phyloP scores from a whole-genome alignment of 2,797 vertebrate species.

The Poliocrania exsul region DNA sequence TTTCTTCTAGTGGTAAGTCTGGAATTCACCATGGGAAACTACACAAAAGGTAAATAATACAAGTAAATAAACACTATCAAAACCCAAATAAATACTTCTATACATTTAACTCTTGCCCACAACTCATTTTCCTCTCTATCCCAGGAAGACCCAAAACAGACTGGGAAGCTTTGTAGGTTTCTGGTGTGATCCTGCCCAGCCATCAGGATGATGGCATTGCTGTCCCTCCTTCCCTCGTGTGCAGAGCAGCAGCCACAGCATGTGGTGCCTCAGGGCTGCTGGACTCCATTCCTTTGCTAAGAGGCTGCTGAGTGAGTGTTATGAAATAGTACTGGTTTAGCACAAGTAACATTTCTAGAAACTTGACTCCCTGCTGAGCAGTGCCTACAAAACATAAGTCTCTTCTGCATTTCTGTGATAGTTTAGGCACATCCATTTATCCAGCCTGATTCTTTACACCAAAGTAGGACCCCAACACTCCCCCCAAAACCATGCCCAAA shows the following conservation, averaged over 20 bases:
- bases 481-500: too few species aligned
- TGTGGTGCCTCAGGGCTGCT: neutral
- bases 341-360: too few species aligned
- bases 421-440: too few species aligned
- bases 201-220: neutral
- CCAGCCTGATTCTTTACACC: too few species aligned
- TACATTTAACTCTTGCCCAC: neutral
- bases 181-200: neutral
- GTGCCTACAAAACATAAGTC: too few species aligned
- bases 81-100: neutral
- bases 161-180: neutral
- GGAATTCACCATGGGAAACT: neutral
- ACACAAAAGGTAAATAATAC: neutral
- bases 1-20: neutral
- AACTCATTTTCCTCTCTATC: neutral
- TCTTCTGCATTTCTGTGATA: too few species aligned
- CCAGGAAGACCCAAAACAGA: neutral
- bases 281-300: neutral
- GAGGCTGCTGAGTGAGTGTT: neutral
- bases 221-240: neutral
- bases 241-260: neutral
- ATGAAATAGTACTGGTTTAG: too few species aligned
- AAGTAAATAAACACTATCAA: neutral
- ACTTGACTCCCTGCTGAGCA: too few species aligned
- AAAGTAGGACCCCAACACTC: too few species aligned